Base-by-base conservation (phyloP, 37 sponge, comb jelly and placozoan genomes). In the Sycon ciliatum region DNA sequence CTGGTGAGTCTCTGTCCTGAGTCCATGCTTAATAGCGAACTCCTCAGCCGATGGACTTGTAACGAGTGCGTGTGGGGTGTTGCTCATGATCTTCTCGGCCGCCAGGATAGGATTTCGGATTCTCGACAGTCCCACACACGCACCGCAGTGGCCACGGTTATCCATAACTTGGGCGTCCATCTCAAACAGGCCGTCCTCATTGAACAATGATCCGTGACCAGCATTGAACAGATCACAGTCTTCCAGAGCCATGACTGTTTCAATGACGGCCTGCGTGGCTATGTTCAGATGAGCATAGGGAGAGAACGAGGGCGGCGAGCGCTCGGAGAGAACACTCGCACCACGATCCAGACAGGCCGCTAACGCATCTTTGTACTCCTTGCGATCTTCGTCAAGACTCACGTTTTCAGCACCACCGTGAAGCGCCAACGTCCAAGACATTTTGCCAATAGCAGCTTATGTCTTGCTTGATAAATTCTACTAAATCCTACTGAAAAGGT, bases 101-200 rank as follows among this genome's bases (percentile, higher is more conserved):
- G 85, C 70, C 7, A 80, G 75, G 42, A 89, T 64, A 0, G 90
- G 90, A 58, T 89, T 81, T 26, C 80, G 65, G 56, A 89, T 75
- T 69, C 65, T 69, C 78, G 37, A 57, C 55, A 89, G 83, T 33
- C 79, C 78, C 20, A 80, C 83, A 23, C 85, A 86, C 4, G 83
- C 65, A 36, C 90, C 90, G 38, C 67, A 79, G 31, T 78, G 68
- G 32, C 34, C 53, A 7, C 13, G 36, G 32, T 87, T 87, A 53
- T 86, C 83, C 56, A 82, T 67, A 31, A 90, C 83, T 4, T 83
- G 66, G 9, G 92, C 87, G 38, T 87, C 87, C 87, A 86, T 81
- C 53, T 90, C 87, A 1, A 90, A 56, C 35, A 75, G 74, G 9
- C 87, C 87, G 11, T 56, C 69, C 30, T 20, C 27, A 30, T 77